phyloP scores from a whole-genome alignment of 30 jellyfish, hydroid and myxozoan genomes.

The Hydractinia echinata region DNA sequence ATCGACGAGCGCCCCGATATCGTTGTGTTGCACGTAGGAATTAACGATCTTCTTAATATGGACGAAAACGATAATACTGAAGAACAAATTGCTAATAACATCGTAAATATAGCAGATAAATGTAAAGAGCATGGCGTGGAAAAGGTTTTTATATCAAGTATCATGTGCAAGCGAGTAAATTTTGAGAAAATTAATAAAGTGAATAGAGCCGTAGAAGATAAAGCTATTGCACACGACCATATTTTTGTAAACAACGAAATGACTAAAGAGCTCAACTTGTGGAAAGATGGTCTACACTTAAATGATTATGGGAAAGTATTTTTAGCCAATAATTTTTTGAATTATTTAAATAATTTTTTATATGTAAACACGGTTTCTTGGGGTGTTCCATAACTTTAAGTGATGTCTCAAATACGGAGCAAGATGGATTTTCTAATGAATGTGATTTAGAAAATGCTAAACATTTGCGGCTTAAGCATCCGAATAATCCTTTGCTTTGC shows the following conservation, averaged over 20 bases:
- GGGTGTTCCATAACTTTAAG: conserved; percentile 1
- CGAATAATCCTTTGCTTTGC: conserved; percentile 4
- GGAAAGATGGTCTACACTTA: conserved; percentile 5
- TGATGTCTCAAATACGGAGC: not conserved
- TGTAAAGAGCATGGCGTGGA: not conserved
- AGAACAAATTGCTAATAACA: conserved; percentile 2
- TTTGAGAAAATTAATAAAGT: not conserved
- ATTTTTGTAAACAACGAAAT: not conserved
- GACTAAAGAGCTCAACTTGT: not conserved
- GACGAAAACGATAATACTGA: conserved; percentile 2
- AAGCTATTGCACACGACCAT: not conserved
- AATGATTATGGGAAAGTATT: not conserved
- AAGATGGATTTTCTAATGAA: not conserved
- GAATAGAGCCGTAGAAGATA: not conserved
- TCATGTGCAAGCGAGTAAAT: not conserved
- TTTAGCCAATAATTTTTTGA: conserved; percentile 3
- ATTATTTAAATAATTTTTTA: no score
- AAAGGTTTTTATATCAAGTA: not conserved
- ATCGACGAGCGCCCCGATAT: not conserved
- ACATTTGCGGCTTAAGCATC: conserved; percentile 1
- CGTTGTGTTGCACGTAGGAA: conserved; percentile 14
- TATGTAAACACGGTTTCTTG: conserved; percentile 6
- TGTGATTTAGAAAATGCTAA: not conserved
- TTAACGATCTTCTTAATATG: not conserved
- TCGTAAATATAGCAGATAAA: not conserved